A percentile compares a stretch with the other conserved stretches of the same genome.
phyloP scores from a whole-genome alignment of 1,140 invertebrate species.

The Leptinotarsa lineolata region DNA sequence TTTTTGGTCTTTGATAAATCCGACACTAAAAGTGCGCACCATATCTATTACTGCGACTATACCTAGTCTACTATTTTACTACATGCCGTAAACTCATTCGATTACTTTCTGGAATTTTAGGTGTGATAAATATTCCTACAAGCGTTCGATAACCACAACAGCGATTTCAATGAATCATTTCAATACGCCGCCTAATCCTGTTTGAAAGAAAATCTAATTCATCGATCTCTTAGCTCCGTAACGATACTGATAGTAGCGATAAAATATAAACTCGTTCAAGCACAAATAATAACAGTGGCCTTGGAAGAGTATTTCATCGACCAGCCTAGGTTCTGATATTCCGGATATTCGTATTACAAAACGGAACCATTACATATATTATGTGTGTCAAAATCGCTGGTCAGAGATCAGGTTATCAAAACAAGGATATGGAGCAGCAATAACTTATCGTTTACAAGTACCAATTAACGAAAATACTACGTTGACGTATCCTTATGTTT shows the following conservation, averaged over 20 bases:
- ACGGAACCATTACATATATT: not conserved
- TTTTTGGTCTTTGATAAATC: no score
- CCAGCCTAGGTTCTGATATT: not conserved
- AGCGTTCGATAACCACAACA: no score
- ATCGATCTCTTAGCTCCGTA: no score
- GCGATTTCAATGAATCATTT: no score
- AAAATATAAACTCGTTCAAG: not conserved
- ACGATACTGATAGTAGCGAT: not conserved
- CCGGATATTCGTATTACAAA: not conserved
- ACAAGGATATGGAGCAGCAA: not conserved
- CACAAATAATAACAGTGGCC: not conserved
- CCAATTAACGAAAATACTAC: not conserved
- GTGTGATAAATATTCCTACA: no score
- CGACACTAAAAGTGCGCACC: no score
- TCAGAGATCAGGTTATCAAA: not conserved
- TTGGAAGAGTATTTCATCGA: constrained; percentile 1
- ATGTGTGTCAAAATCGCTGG: constrained; percentile 2
- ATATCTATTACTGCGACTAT: no score
- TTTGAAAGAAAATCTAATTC: no score
- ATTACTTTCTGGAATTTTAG: no score
- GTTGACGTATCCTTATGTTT: not conserved
- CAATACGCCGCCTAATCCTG: no score
- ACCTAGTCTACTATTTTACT: no score
- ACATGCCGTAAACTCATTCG: no score
- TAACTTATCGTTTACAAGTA: not conserved